Evolutionary conservation across 2,888 invertebrate species (phyloP).

Genomic region (Glaucopsyche alexis): DNA sequence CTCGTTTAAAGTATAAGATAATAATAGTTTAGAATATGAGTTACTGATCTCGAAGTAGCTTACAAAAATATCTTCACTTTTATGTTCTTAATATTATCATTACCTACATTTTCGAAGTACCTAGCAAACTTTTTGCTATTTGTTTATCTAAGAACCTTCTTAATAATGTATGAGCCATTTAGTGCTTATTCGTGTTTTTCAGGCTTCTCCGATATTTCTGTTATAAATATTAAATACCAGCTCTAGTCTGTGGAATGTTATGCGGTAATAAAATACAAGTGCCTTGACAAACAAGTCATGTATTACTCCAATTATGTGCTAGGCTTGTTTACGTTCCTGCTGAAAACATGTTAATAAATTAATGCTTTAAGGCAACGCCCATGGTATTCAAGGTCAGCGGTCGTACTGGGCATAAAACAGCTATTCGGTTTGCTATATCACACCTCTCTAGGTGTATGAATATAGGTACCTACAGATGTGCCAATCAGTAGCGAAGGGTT

Average conservation of each 20-base stretch:
- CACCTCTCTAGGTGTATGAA: conserved; percentile 58
- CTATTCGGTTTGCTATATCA: conserved; percentile 63
- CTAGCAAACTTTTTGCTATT: background rate
- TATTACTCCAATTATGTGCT: conserved; percentile 7
- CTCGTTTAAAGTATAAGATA: too few relatives aligned
- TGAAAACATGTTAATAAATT: conserved; percentile 23
- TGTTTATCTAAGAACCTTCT: background rate
- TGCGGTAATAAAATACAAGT: conserved; percentile 1
- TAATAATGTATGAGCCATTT: background rate
- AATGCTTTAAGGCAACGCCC: conserved; percentile 20
- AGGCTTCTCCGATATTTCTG: conserved; percentile 3
- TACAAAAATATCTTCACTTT: too few relatives aligned
- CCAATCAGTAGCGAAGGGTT: too few relatives aligned
- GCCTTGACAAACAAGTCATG: background rate
- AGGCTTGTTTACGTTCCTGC: conserved; percentile 14
- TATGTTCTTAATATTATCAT: background rate
- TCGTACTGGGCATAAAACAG: conserved; percentile 48
- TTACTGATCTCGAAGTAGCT: too few relatives aligned
- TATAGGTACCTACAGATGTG: background rate
- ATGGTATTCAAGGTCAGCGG: conserved; percentile 49
- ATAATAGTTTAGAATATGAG: too few relatives aligned
- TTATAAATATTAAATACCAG: conserved; percentile 6
- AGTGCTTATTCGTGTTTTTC: background rate
- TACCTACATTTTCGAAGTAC: background rate
- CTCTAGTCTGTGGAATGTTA: background rate